These are phyloP conservation scores for Orchestia grillus DNA, from an alignment of 1,140 invertebrate genomes.

Conservation along the genomic window DNA sequence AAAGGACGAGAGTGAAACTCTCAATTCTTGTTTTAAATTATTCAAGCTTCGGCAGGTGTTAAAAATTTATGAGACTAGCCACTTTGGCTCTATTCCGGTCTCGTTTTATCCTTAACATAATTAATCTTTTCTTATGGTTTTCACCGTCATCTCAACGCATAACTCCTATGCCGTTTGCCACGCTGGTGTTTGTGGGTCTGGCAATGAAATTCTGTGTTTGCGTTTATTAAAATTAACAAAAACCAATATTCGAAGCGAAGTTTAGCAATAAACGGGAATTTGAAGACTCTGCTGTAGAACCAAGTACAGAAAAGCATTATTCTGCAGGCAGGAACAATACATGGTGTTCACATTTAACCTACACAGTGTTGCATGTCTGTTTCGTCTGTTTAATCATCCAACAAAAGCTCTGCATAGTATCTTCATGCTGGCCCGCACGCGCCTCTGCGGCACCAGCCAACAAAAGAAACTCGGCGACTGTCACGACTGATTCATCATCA, in stretches of 20 bases:
- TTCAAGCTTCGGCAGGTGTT: not conserved
- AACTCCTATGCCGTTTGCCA: not conserved
- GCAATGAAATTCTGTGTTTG: not conserved
- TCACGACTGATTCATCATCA: slow-evolving; percentile 10
- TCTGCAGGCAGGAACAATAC: not conserved
- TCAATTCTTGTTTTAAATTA: not conserved
- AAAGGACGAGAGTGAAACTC: not conserved
- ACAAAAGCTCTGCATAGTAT: not conserved
- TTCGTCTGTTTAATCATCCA: not conserved
- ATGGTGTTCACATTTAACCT: not conserved
- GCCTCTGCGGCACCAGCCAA: not conserved
- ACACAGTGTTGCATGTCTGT: not conserved
- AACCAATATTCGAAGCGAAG: not conserved
- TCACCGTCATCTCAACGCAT: not conserved
- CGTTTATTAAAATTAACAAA: not conserved
- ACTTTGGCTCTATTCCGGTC: not conserved
- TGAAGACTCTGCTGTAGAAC: not conserved
- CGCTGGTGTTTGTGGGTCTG: not conserved
- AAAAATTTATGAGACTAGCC: not conserved
- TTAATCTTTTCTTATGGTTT: not conserved
- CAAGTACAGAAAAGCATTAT: not conserved
- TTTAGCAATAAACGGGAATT: not conserved
- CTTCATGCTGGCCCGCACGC: not conserved
- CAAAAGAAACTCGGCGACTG: not conserved
- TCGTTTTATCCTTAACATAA: not conserved